Percentiles rank a stretch among this genome's conserved stretches.
These are phyloP conservation scores for Ardeotis arabs DNA, from an alignment of 2,113 vertebrate genomes.

Conservation along the genomic window DNA sequence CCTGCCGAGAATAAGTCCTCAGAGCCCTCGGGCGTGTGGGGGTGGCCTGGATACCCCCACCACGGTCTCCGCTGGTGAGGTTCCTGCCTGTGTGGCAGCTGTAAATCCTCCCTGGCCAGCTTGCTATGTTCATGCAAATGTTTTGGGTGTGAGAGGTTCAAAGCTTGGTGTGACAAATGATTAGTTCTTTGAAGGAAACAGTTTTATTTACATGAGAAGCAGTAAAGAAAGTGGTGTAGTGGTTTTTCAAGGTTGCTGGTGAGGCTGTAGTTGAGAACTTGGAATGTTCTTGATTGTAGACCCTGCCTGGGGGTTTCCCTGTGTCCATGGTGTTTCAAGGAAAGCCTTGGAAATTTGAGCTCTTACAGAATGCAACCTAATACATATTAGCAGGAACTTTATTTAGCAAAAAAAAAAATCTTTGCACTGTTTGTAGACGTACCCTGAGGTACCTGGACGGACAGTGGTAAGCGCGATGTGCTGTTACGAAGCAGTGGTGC, in stretches of 20 bases:
- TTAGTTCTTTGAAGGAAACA: background rate
- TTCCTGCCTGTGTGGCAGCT: background rate
- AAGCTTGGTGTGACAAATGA: rapidly evolving
- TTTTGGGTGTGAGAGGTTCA: too few species aligned
- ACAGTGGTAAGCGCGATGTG: background rate
- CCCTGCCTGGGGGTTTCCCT: background rate
- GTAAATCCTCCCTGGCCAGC: background rate
- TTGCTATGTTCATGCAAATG: too few species aligned
- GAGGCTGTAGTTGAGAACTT: background rate
- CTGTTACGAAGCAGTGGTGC: background rate
- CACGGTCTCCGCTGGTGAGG: too few species aligned
- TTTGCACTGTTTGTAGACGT: background rate
- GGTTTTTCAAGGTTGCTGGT: background rate
- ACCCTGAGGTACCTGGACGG: background rate
- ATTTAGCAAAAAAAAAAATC: background rate
- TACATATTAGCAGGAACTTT: background rate
- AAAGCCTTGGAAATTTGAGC: background rate
- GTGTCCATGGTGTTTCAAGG: background rate
- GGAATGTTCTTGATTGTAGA: background rate
- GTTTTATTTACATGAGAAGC: background rate
- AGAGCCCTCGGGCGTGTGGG: background rate
- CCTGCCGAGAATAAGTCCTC: too few species aligned
- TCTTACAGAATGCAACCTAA: background rate
- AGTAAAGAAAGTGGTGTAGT: background rate
- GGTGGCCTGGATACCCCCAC: background rate